Base-by-base conservation (phyloP, 2,888 invertebrate species). In the Agriopis leucophaearia region DNA sequence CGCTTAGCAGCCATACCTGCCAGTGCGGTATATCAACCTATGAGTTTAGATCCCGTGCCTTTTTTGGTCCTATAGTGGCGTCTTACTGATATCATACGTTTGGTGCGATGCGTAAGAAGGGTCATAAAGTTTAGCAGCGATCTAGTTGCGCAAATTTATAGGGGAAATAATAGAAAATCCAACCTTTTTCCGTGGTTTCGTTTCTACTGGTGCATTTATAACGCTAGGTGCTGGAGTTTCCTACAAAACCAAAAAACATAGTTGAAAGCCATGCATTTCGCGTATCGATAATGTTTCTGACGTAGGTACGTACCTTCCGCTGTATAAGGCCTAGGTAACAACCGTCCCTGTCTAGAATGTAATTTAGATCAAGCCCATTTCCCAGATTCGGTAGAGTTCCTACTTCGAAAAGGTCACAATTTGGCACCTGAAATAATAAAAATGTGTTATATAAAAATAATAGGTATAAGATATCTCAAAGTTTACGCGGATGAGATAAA, bases 331-430 rank as follows among this genome's bases (percentile, higher is more conserved):
- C 95, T 54, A 97, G 89, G 80, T 94, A 96, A 78, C 96, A 96
- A 3, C 96, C 96, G 76, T 96, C 95, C 76, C 91, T 85, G 47
- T 93, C 94, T 48, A 92, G 77, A 67, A 94, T 94, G 71, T 92
- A 92, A 75, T 94, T 90, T 45, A 92, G 90, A 69, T 94, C 91
- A 60, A 94, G 77, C 40, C 94, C 94, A 67, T 92, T 93, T 16
- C 93, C 91, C 18, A 94, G 76, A 71, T 85, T 88, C 4, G 96
- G 96, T 61, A 97, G 85, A 9, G 87, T 90, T 12, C 92, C 91
- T 47, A 95, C 87, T 84, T 96, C 96, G 80, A 97, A 97, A 70
- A 97, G 81, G 84, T 96, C 96, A 74, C 95, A 95, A 65, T 95
- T 93, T 47, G 96, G 96, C 40, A 96, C 95, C 96, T 96, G 81